A percentile compares a stretch with the other conserved stretches of the same genome.
Evolutionary conservation across 2,113 vertebrate species (phyloP).

Genomic region (Paradoxurus hermaphroditus): DNA sequence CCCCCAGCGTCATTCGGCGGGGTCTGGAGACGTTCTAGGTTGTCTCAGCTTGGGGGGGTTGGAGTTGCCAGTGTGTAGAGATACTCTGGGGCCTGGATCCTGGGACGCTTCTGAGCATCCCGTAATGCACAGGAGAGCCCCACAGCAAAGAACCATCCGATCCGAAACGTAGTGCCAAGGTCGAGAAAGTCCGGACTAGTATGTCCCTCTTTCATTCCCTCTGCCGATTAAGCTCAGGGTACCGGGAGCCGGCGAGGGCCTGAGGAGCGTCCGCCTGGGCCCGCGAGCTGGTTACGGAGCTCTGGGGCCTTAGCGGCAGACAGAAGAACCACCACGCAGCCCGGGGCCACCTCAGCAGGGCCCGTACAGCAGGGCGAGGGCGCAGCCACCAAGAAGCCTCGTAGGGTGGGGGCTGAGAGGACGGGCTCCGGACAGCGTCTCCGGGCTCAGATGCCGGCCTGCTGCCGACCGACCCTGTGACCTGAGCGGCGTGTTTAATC

Average conservation of each 20-base stretch:
- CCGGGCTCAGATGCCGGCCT: background rate
- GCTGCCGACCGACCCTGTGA: background rate
- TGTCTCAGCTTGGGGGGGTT: rapidly evolving
- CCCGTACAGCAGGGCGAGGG: rapidly evolving
- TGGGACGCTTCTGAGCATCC: rapidly evolving
- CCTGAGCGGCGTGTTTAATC: rapidly evolving
- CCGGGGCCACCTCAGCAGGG: background rate
- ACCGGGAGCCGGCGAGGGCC: rapidly evolving
- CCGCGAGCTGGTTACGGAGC: rapidly evolving
- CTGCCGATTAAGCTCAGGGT: background rate
- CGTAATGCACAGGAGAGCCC: rapidly evolving
- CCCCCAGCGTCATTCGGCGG: background rate
- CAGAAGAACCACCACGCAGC: rapidly evolving
- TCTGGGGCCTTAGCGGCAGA: background rate
- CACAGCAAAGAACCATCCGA: rapidly evolving
- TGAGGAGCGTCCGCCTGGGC: background rate
- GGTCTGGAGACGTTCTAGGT: background rate
- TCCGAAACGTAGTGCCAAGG: rapidly evolving
- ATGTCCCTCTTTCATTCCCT: rapidly evolving
- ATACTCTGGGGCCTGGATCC: background rate
- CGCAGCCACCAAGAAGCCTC: rapidly evolving
- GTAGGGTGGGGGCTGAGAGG: rapidly evolving
- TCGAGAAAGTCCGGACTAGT: background rate
- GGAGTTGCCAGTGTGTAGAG: background rate
- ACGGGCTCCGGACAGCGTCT: rapidly evolving